phyloP scores from a whole-genome alignment of 1,140 invertebrate genomes.

The Apis mellifera region DNA sequence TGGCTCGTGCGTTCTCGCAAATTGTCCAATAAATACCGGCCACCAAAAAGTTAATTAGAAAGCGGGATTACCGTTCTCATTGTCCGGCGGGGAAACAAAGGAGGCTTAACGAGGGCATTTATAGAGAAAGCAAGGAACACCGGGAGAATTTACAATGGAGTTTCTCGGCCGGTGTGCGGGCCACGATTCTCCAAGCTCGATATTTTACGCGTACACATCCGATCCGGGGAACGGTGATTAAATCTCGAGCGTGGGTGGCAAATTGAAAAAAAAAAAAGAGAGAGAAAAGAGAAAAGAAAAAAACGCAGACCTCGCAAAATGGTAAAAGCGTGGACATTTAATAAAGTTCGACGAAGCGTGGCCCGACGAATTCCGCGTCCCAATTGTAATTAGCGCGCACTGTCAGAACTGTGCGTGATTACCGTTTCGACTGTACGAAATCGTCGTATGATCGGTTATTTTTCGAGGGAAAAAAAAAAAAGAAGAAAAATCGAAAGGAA shows the following conservation, averaged over 20 bases:
- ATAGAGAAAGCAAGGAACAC: constrained; percentile 23
- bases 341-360: constrained; percentile 56
- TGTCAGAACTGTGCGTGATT: constrained; percentile 11
- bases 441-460: background rate
- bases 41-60: constrained; percentile 41
- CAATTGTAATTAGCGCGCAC: constrained; percentile 60
- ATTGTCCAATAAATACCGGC: constrained; percentile 29
- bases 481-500: too few species aligned
- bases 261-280: background rate
- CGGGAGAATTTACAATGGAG: constrained; percentile 31
- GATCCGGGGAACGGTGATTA: constrained; percentile 47
- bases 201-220: constrained; percentile 54
- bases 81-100: constrained; percentile 29
- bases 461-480: background rate
- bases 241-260: constrained; percentile 11
- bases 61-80: constrained; percentile 24
- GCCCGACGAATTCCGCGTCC: constrained; percentile 25
- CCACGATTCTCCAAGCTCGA: constrained; percentile 29
- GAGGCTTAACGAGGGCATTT: constrained; percentile 25
- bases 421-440: constrained; percentile 27
- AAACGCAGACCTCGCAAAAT: background rate
- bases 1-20: constrained; percentile 16
- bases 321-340: constrained; percentile 63
- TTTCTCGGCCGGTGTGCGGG: background rate
- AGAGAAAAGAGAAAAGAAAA: background rate